Percentiles rank a stretch among this genome's conserved stretches.
These are phyloP conservation scores for Dendrolimus houi DNA, from an alignment of 2,888 invertebrate species.

Conservation along the genomic window DNA sequence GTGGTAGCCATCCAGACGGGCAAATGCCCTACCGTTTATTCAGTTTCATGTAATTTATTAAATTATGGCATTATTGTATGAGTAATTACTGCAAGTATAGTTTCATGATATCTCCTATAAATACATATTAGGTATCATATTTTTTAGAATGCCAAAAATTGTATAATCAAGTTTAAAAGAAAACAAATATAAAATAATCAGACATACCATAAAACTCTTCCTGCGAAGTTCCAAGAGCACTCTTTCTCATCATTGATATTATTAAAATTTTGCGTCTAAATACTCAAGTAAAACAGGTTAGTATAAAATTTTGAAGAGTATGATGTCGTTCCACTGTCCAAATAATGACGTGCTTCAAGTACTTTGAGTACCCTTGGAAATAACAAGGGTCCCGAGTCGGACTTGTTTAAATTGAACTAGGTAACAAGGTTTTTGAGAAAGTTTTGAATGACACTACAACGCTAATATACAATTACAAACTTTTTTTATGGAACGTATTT, in stretches of 20 bases:
- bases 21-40: too few species aligned
- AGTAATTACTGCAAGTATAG: too few species aligned
- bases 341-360: background rate
- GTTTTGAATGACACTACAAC: background rate
- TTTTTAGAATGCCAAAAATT: too few species aligned
- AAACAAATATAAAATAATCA: conserved; percentile 8
- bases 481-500: too few species aligned
- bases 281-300: conserved; percentile 12
- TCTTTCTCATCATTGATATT: conserved; percentile 32
- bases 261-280: conserved; percentile 5
- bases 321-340: conserved; percentile 5
- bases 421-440: background rate
- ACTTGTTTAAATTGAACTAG: background rate
- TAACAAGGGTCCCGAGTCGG: background rate
- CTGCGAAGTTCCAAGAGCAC: conserved; percentile 46
- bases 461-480: too few species aligned
- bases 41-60: too few species aligned
- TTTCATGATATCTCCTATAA: too few species aligned
- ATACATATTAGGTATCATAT: too few species aligned
- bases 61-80: too few species aligned
- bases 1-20: too few species aligned
- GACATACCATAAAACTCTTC: conserved; percentile 52
- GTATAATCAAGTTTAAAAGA: too few species aligned
- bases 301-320: conserved; percentile 6
- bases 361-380: background rate